Percentiles rank a stretch among this genome's conserved stretches.
These are phyloP conservation scores for Channa argus DNA, from an alignment of 2,113 vertebrate species.

Conservation along the genomic window DNA sequence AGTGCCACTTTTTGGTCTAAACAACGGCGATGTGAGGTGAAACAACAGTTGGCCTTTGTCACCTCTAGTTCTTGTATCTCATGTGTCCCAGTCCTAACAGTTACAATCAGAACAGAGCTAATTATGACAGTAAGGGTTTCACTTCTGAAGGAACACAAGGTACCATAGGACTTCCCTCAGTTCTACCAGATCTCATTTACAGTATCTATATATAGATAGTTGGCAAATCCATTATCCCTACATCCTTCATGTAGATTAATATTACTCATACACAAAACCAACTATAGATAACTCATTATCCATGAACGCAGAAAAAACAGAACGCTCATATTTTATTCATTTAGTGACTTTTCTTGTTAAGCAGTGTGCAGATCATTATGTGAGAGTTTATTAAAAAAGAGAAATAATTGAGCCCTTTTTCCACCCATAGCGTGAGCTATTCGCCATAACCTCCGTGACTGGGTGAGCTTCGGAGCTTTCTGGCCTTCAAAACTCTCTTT, in stretches of 20 bases:
- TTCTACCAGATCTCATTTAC: background rate
- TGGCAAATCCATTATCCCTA: background rate
- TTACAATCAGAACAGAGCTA: background rate
- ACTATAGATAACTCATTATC: background rate
- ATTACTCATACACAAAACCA: background rate
- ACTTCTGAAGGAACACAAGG: background rate
- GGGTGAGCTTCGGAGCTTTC: background rate
- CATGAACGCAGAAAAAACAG: background rate
- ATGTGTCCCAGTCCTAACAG: too few relatives aligned
- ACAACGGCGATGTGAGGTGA: too few relatives aligned
- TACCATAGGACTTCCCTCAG: background rate
- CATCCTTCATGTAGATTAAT: background rate
- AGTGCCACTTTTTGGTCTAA: too few relatives aligned
- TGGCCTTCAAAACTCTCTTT: constrained; percentile 13
- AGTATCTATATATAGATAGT: background rate
- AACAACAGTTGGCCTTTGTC: too few relatives aligned
- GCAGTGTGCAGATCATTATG: background rate
- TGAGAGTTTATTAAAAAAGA: background rate
- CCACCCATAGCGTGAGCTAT: background rate
- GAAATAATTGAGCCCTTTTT: background rate
- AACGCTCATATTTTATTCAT: background rate
- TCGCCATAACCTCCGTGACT: constrained; percentile 6
- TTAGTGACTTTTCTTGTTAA: background rate
- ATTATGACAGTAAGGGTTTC: background rate
- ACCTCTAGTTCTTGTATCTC: too few relatives aligned